Percentiles rank a stretch among this genome's conserved stretches.
phyloP scores from a whole-genome alignment of 2,888 invertebrate species.

The Agrotis exclamationis region DNA sequence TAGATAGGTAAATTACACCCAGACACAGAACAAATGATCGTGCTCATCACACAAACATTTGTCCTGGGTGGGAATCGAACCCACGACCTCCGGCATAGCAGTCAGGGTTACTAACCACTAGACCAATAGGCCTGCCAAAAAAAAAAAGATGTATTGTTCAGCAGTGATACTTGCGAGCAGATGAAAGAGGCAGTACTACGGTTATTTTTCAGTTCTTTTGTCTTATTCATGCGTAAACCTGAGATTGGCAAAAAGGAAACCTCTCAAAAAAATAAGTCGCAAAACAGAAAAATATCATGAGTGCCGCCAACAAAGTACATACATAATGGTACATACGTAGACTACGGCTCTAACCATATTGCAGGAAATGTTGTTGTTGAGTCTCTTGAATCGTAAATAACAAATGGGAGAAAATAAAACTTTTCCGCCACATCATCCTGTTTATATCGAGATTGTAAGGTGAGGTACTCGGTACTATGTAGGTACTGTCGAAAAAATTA shows the following conservation, averaged over 20 bases:
- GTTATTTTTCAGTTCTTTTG: too few relatives aligned
- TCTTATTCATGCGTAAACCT: not conserved
- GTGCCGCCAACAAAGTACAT: slow-evolving; percentile 49
- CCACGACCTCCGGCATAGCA: too few relatives aligned
- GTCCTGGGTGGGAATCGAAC: too few relatives aligned
- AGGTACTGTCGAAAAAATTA: slow-evolving; percentile 5
- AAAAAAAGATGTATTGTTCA: too few relatives aligned
- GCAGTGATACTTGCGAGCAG: not conserved
- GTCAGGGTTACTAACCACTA: too few relatives aligned
- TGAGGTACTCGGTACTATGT: slow-evolving; percentile 55
- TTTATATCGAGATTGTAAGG: slow-evolving; percentile 79
- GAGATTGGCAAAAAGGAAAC: not conserved
- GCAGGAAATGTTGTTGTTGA: slow-evolving; percentile 83
- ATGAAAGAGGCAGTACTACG: too few relatives aligned
- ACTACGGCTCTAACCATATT: slow-evolving; percentile 72
- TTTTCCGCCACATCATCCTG: slow-evolving; percentile 83
- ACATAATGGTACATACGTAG: slow-evolving; percentile 65
- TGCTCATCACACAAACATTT: too few relatives aligned
- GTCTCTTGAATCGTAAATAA: slow-evolving; percentile 88
- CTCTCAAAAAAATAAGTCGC: slow-evolving; percentile 4
- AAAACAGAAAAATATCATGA: slow-evolving; percentile 48
- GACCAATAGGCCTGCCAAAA: too few relatives aligned
- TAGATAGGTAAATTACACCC: too few relatives aligned
- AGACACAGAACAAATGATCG: too few relatives aligned
- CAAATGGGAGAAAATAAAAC: slow-evolving; percentile 84